Evolutionary conservation across 2,888 invertebrate genomes (phyloP), one percentile per base, ranked within the genome.

Genomic region (Dastarcus helophoroides): DNA sequence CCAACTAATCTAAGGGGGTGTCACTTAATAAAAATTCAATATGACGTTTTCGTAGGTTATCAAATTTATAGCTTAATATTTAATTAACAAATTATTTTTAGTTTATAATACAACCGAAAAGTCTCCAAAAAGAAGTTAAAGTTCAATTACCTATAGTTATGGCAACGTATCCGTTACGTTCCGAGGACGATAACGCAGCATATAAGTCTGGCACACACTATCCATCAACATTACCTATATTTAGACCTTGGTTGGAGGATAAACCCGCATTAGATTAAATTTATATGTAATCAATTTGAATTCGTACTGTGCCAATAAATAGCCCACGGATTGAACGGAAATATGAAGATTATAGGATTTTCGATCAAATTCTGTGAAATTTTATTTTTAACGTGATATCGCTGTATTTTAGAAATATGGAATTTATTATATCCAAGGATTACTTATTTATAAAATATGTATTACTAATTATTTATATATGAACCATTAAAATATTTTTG

Each of bases 1-100:
- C 93, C 93, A 19, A 93, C 93, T 38, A 89, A 90, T 67, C 70
- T 94, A 32, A 73, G 90, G 47, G 91, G 91, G 34, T 94, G 93
- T 58, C 89, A 90, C 62, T 75, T 94, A 48, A 93, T 94, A 51
- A 79, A 83, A 56, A 86, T 94, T 48, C 80, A 85, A 48, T 94
- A 94, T 56, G 89, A 91, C 58, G 85, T 91, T 31, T 89, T 82
- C 58, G 86, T 86, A 60, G 79, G 84, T 77, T 38, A 15, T 4
- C 26, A 7, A 7, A 17, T 6, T 6, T 6, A 17, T 7, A 17
- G 19, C 6, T 17, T 7, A 28, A 22, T n/a, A 19, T 22, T 23
- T 9, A 10, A 23, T 23, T 23, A 8, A 28, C 5, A 7, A 21
- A 11, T 12, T 23, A 5, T 40, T 62, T 63, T 22, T 64, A 86